These are phyloP conservation scores for Cheiracanthium punctorium DNA, from an alignment of 2,888 invertebrate genomes.

Conservation along the genomic window DNA sequence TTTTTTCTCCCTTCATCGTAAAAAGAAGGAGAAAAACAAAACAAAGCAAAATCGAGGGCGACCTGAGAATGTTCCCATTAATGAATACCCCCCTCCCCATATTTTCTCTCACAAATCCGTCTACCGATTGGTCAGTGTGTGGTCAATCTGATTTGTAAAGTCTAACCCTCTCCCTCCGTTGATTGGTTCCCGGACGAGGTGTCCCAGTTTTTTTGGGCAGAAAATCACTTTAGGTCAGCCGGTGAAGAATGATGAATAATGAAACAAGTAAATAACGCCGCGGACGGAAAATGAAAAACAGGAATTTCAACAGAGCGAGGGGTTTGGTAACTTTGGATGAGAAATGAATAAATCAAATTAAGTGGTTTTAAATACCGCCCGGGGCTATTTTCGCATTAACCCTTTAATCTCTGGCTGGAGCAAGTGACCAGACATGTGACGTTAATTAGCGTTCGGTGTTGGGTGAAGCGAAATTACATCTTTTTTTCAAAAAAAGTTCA, in stretches of 20 bases:
- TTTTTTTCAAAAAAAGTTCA: neutral
- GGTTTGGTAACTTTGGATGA: constrained; percentile 16
- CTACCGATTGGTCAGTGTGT: constrained; percentile 3
- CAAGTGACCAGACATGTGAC: constrained; percentile 12
- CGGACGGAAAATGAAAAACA: constrained; percentile 13
- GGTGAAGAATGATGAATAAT: constrained; percentile 37
- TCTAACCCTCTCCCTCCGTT: constrained; percentile 41
- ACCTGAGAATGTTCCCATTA: constrained; percentile 53
- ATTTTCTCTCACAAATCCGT: neutral
- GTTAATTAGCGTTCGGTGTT: neutral
- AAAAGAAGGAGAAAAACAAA: no score
- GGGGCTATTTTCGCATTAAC: constrained; percentile 31
- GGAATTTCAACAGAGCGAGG: constrained; percentile 25
- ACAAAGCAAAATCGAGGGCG: constrained; percentile 51
- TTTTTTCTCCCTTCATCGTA: no score
- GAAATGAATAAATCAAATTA: constrained; percentile 49
- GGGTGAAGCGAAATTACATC: neutral
- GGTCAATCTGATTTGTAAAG: constrained; percentile 37
- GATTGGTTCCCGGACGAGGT: constrained; percentile 33
- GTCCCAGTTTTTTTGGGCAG: constrained; percentile 47
- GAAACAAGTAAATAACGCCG: constrained; percentile 23
- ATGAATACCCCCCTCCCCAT: neutral
- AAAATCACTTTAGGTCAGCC: constrained; percentile 45
- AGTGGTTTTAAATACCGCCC: constrained; percentile 29
- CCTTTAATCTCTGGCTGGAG: constrained; percentile 23